A percentile compares a stretch with the other conserved stretches of the same genome.
phyloP scores from a whole-genome alignment of 2,888 invertebrate species.

The Tetramorium bicarinatum region DNA sequence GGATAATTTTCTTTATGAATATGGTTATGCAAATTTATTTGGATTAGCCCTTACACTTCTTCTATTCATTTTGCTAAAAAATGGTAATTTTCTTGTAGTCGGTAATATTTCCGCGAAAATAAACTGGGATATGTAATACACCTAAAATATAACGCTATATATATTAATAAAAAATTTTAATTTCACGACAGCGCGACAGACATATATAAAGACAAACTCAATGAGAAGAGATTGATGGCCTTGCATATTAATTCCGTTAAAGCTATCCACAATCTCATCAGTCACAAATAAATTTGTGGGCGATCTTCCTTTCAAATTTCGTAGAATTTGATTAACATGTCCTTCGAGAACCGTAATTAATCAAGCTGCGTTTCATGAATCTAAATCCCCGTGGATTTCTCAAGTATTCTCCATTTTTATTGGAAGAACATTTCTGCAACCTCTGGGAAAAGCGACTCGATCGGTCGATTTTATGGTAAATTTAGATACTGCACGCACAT shows the following conservation, averaged over 20 bases:
- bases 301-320: conserved; percentile 5
- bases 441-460: background rate
- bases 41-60: background rate
- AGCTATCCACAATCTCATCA: conserved; percentile 12
- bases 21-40: no score
- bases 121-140: background rate
- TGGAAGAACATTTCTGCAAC: conserved; percentile 5
- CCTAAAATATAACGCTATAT: background rate
- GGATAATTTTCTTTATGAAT: no score
- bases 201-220: background rate
- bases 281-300: conserved; percentile 9
- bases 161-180: conserved; percentile 11
- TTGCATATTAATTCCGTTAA: conserved; percentile 29
- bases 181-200: background rate
- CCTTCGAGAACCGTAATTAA: conserved; percentile 34
- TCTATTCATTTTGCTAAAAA: background rate
- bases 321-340: background rate
- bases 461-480: conserved; percentile 21
- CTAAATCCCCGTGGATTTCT: background rate
- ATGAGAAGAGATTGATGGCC: conserved; percentile 22
- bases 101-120: background rate
- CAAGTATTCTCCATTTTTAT: conserved; percentile 27
- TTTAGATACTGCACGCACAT: conserved; percentile 21
- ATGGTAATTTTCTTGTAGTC: background rate
- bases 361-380: conserved; percentile 13